phyloP scores from a whole-genome alignment of 2,888 invertebrate species.

The Stictocephala bisonia region DNA sequence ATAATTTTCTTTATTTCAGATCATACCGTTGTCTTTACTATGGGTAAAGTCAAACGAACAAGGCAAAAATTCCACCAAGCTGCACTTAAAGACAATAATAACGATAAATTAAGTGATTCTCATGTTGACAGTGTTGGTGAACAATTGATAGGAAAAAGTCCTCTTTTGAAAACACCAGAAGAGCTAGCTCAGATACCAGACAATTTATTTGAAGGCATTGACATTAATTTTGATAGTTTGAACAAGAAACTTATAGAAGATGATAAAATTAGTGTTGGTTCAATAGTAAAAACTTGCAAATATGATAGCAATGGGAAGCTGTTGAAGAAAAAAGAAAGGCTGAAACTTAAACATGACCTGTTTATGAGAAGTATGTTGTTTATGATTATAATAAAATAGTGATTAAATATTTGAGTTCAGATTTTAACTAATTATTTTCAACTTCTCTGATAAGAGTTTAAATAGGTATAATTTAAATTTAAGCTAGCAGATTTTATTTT shows the following conservation, averaged over 20 bases:
- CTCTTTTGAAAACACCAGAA: slow-evolving; percentile 20
- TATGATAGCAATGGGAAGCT: slow-evolving; percentile 44
- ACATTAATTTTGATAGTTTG: slow-evolving; percentile 33
- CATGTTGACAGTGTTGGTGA: neutral
- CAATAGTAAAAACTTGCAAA: slow-evolving; percentile 39
- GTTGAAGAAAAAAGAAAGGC: slow-evolving; percentile 44
- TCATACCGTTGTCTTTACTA: neutral
- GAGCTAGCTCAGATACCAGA: slow-evolving; percentile 22
- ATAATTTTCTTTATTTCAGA: neutral
- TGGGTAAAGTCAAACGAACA: slow-evolving; percentile 37
- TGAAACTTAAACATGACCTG: slow-evolving; percentile 38
- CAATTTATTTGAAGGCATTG: slow-evolving; percentile 39
- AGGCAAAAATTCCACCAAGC: slow-evolving; percentile 35
- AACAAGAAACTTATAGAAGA: slow-evolving; percentile 34
- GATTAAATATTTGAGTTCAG: neutral
- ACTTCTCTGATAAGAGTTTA: neutral
- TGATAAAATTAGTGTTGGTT: slow-evolving; percentile 36
- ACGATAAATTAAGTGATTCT: neutral
- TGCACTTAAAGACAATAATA: neutral
- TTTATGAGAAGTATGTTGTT: slow-evolving; percentile 46
- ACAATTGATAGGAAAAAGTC: slow-evolving; percentile 23
- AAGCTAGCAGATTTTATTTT: neutral
- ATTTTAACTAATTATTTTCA: no score
- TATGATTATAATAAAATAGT: neutral
- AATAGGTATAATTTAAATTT: neutral